These are phyloP conservation scores for Aleiodes alternator DNA, from an alignment of 2,888 invertebrate species.

Conservation along the genomic window DNA sequence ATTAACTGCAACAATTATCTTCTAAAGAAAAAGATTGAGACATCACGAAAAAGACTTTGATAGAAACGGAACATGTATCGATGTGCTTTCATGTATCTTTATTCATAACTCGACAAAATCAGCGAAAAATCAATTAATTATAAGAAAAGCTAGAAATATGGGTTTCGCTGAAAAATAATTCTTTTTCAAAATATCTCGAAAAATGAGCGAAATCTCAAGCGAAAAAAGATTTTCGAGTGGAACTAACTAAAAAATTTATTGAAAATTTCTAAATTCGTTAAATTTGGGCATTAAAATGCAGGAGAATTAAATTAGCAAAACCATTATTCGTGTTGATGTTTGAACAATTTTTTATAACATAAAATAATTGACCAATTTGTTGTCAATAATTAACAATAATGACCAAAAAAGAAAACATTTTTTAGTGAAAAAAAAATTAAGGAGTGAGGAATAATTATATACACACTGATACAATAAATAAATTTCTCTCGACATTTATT, in stretches of 20 bases:
- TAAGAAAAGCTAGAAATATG: no score
- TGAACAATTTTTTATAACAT: conserved; percentile 3
- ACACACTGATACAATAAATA: not conserved
- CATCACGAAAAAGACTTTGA: not conserved
- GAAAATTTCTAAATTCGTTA: not conserved
- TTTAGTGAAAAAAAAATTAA: not conserved
- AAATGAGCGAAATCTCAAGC: not conserved
- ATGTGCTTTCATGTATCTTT: no score
- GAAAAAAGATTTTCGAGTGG: not conserved
- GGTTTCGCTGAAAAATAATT: not conserved
- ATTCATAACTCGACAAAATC: no score
- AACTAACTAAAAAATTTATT: no score
- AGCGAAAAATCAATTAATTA: no score
- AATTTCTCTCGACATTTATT: conserved; percentile 23
- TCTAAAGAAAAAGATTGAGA: not conserved
- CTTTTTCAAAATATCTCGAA: no score
- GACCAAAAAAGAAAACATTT: conserved; percentile 3
- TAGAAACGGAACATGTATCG: no score
- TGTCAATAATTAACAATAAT: conserved; percentile 7
- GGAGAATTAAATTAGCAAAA: not conserved
- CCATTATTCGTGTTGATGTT: conserved; percentile 7
- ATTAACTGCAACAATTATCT: not conserved
- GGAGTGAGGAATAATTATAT: not conserved
- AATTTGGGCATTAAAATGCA: not conserved
- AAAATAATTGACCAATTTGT: conserved; percentile 1